Evolutionary conservation across 2,888 invertebrate species (phyloP).

Genomic region (Eustalomyia histrio): DNA sequence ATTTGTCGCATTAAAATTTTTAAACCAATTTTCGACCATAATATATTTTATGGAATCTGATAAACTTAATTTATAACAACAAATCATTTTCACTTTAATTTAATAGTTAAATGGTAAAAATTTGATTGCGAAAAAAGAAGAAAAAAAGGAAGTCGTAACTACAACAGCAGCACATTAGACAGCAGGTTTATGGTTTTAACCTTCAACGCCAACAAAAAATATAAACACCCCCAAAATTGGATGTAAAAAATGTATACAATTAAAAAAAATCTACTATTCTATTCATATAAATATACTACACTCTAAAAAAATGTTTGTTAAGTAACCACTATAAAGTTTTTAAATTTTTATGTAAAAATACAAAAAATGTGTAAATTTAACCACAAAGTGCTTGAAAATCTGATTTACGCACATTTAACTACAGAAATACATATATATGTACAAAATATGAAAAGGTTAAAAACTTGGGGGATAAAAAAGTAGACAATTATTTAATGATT

Average conservation of each 20-base stretch:
- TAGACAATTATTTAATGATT: too few species aligned
- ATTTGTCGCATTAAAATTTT: too few species aligned
- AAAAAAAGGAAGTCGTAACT: constrained; percentile 6
- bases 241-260: constrained; percentile 9
- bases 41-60: background rate
- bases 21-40: background rate
- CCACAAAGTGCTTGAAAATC: too few species aligned
- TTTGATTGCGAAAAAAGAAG: constrained; percentile 30
- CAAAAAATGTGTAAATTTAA: too few species aligned
- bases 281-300: background rate
- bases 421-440: too few species aligned
- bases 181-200: constrained; percentile 37
- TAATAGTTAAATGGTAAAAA: constrained; percentile 40
- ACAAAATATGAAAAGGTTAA: too few species aligned
- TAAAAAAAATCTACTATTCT: constrained; percentile 33
- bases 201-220: constrained; percentile 15
- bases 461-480: too few species aligned
- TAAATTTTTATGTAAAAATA: too few species aligned
- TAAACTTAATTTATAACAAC: constrained; percentile 37
- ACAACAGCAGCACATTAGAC: constrained; percentile 13
- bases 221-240: background rate
- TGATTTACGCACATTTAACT: too few species aligned
- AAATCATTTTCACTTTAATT: constrained; percentile 50
- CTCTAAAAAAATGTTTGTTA: too few species aligned
- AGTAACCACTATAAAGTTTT: too few species aligned